Percentiles rank a stretch among this genome's conserved stretches.
phyloP scores from a whole-genome alignment of 1,140 invertebrate genomes.

The Meloidogyne exigua region DNA sequence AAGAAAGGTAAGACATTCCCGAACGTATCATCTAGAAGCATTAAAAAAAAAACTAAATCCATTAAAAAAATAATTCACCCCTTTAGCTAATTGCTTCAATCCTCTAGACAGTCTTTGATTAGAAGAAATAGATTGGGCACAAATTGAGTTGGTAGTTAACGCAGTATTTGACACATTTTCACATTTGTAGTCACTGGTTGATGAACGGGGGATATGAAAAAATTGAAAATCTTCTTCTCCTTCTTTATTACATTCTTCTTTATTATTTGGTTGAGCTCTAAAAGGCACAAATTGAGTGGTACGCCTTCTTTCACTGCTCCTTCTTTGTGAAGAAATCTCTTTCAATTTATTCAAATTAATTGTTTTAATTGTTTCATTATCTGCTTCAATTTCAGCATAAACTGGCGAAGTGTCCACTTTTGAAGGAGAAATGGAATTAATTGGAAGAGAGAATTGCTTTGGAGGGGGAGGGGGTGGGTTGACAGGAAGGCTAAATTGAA shows the following conservation, averaged over 20 bases:
- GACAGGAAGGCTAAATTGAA: slow-evolving; percentile 10
- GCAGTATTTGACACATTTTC: neutral
- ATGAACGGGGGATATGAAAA: slow-evolving; percentile 8
- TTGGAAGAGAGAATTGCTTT: neutral
- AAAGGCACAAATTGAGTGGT: slow-evolving; percentile 24
- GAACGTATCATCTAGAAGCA: slow-evolving; percentile 28
- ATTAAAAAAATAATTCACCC: neutral
- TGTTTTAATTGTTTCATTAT: slow-evolving; percentile 3
- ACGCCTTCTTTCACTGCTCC: slow-evolving; percentile 15
- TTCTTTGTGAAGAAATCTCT: slow-evolving; percentile 17
- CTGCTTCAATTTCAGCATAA: neutral
- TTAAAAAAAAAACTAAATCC: neutral
- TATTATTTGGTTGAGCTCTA: neutral
- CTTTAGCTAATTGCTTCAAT: slow-evolving; percentile 26
- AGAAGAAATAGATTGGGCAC: neutral
- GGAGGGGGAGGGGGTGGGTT: slow-evolving; percentile 26
- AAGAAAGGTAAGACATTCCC: slow-evolving; percentile 6
- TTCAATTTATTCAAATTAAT: neutral
- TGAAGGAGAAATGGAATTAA: neutral
- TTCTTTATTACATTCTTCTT: neutral
- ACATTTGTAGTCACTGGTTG: neutral
- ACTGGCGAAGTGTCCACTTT: neutral
- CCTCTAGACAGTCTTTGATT: neutral
- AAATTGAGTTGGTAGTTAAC: neutral
- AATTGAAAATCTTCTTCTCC: neutral